Conservation (phyloP, 2,888 invertebrate genomes). For the Caenorhabditis virilis region DNA sequence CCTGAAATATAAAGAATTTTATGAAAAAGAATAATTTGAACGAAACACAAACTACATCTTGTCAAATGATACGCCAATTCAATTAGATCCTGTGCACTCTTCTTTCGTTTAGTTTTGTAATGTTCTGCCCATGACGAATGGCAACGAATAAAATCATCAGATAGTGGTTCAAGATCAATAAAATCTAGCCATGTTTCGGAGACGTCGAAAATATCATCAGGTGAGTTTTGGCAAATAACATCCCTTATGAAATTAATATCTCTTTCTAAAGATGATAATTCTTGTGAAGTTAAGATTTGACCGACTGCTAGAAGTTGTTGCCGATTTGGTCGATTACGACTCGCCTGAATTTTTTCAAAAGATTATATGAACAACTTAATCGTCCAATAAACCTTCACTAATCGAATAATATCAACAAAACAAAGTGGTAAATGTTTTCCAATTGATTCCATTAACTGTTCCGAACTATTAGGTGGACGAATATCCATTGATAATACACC, state of each 20-base stretch:
- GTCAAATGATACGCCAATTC: slow-evolving; percentile 57
- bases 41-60: too few species aligned
- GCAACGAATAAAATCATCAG: slow-evolving; percentile 30
- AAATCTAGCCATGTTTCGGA: slow-evolving; percentile 23
- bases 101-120: slow-evolving; percentile 47
- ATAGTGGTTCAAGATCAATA: too few species aligned
- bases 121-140: slow-evolving; percentile 54
- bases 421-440: slow-evolving; percentile 32
- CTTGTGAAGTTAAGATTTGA: slow-evolving; percentile 38
- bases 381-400: slow-evolving; percentile 21
- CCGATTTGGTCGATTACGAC: slow-evolving; percentile 33
- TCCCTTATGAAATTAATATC: slow-evolving; percentile 17
- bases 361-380: too few species aligned
- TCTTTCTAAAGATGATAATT: slow-evolving; percentile 24
- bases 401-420: slow-evolving; percentile 20
- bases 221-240: not conserved
- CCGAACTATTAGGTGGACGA: slow-evolving; percentile 19
- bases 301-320: slow-evolving; percentile 43
- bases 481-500: slow-evolving; percentile 31
- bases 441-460: slow-evolving; percentile 27
- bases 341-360: too few species aligned
- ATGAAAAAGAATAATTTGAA: too few species aligned
- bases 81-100: slow-evolving; percentile 50
- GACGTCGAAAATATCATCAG: slow-evolving; percentile 2
- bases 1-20: too few species aligned